Percentiles rank a stretch among this genome's conserved stretches.
Evolutionary conservation across 2,888 invertebrate species (phyloP).

Genomic region (Julus scanicus): DNA sequence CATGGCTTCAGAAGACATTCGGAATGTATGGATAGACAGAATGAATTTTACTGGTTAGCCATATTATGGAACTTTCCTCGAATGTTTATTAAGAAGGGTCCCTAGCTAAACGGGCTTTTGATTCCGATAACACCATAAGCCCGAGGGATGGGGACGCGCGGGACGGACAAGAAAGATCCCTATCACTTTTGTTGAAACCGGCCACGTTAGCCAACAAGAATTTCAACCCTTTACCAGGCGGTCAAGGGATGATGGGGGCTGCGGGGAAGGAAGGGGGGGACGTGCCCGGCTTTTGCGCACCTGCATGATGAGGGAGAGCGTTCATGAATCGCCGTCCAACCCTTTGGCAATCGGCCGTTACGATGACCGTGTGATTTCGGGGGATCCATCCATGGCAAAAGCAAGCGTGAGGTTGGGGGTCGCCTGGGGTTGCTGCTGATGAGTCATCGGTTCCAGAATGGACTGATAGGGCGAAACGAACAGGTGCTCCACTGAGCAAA

Average conservation of each 20-base stretch:
- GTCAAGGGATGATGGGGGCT: neutral
- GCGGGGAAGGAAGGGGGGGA: neutral
- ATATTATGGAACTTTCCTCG: neutral
- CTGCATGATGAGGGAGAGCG: neutral
- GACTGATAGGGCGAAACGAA: neutral
- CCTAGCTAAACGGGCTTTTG: neutral
- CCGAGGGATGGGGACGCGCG: neutral
- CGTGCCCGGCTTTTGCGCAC: neutral
- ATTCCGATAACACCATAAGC: neutral
- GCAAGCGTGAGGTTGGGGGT: neutral
- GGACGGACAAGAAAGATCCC: neutral
- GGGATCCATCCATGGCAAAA: neutral
- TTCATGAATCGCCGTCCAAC: neutral
- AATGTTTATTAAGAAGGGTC: neutral
- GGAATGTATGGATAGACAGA: neutral
- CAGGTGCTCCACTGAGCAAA: neutral
- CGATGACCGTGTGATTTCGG: conserved; percentile 14
- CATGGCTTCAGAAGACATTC: too few relatives aligned
- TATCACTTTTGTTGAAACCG: neutral
- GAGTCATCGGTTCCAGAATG: neutral
- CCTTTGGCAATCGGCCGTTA: neutral
- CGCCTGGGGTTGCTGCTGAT: neutral
- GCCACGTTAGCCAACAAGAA: conserved; percentile 3
- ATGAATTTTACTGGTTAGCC: too few relatives aligned
- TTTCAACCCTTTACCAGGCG: conserved; percentile 27